Conservation (phyloP, 1,140 invertebrate genomes). For the Gryllus bimaculatus region DNA sequence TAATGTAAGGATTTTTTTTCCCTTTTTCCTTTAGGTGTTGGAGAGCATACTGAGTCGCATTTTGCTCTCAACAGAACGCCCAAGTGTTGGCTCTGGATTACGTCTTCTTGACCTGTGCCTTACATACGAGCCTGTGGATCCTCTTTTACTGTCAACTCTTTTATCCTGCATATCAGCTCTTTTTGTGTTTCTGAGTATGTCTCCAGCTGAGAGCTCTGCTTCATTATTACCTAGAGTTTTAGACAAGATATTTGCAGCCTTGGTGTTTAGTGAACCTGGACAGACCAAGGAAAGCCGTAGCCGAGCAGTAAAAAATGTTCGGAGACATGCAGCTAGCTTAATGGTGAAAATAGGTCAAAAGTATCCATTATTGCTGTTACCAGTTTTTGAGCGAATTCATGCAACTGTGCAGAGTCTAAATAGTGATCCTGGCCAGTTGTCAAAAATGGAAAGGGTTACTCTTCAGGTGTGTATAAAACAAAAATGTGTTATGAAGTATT, state of each 20-base stretch:
- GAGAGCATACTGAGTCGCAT: slow-evolving; percentile 74
- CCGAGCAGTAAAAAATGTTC: slow-evolving; percentile 69
- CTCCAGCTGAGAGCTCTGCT: slow-evolving; percentile 52
- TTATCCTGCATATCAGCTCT: slow-evolving; percentile 83
- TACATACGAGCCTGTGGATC: slow-evolving; percentile 59
- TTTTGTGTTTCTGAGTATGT: slow-evolving; percentile 81
- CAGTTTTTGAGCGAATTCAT: slow-evolving; percentile 78
- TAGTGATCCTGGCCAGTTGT: slow-evolving; percentile 54
- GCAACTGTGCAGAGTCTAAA: slow-evolving; percentile 57
- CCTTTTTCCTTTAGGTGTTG: slow-evolving; percentile 41
- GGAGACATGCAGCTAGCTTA: slow-evolving; percentile 77
- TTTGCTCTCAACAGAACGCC: slow-evolving; percentile 50
- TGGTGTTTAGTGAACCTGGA: slow-evolving; percentile 59
- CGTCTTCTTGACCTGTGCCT: slow-evolving; percentile 67
- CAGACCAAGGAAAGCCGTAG: slow-evolving; percentile 53
- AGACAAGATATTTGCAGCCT: slow-evolving; percentile 75
- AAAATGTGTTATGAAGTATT: too few relatives aligned
- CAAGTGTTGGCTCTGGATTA: slow-evolving; percentile 55
- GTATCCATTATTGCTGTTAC: slow-evolving; percentile 70
- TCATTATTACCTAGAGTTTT: slow-evolving; percentile 57
- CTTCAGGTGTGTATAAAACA: slow-evolving; percentile 40
- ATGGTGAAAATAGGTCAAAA: slow-evolving; percentile 83
- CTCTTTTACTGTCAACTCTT: slow-evolving; percentile 66
- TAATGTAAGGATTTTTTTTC: not conserved
- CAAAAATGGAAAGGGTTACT: slow-evolving; percentile 72